Evolutionary conservation across 2,797 vertebrate species (phyloP).

Genomic region (Acrocephalus scirpaceus): DNA sequence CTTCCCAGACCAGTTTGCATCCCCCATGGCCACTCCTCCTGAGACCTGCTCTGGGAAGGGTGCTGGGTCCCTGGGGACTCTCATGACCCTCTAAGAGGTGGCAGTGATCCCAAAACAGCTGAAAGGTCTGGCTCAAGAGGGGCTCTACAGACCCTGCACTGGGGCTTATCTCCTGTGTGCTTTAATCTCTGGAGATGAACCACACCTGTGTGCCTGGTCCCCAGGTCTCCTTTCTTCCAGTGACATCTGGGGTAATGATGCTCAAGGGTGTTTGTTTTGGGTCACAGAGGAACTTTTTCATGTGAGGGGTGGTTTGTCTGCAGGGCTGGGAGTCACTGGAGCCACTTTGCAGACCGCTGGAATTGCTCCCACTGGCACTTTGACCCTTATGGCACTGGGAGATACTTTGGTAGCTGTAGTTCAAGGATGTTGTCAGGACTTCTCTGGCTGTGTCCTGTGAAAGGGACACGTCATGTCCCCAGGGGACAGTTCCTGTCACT

Average conservation of each 20-base stretch:
- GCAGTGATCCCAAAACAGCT: background rate
- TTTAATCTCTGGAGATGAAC: background rate
- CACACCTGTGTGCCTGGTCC: accelerated
- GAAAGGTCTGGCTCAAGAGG: background rate
- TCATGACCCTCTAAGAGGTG: background rate
- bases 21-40: background rate
- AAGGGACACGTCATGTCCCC: background rate
- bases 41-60: background rate
- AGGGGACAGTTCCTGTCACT: background rate
- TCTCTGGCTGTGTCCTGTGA: background rate
- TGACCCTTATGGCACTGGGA: background rate
- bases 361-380: background rate
- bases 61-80: background rate
- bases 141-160: accelerated
- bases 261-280: background rate
- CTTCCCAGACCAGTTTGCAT: background rate
- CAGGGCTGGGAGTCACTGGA: background rate
- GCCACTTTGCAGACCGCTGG: accelerated
- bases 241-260: background rate
- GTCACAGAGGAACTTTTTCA: background rate
- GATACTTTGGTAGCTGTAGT: background rate
- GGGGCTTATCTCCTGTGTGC: background rate
- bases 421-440: background rate
- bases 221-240: background rate
- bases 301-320: background rate